Percentiles rank a stretch among this genome's conserved stretches.
Evolutionary conservation across 2,888 invertebrate genomes (phyloP).

Genomic region (Bembecia ichneumoniformis): DNA sequence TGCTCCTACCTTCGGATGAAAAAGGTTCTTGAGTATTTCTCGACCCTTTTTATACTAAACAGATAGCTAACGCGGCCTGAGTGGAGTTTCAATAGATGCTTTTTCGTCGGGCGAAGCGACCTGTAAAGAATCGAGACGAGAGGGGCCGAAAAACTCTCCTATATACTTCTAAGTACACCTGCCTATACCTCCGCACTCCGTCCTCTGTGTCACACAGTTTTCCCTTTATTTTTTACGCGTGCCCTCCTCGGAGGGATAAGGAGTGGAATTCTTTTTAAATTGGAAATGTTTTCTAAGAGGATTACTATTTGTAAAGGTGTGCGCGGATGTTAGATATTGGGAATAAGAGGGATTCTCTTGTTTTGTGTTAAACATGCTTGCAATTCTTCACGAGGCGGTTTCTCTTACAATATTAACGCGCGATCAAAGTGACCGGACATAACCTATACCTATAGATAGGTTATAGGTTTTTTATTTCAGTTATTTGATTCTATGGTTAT

Average conservation of each 20-base stretch:
- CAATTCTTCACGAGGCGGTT: conserved; percentile 17
- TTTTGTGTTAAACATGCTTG: conserved; percentile 48
- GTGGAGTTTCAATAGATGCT: conserved; percentile 73
- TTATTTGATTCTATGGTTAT: too few species aligned
- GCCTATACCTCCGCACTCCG: conserved; percentile 16
- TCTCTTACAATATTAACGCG: not conserved
- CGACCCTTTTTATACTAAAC: conserved; percentile 73
- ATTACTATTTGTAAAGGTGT: conserved; percentile 70
- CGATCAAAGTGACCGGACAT: too few species aligned
- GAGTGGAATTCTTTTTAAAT: conserved; percentile 71
- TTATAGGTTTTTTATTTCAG: too few species aligned
- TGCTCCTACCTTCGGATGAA: conserved; percentile 54
- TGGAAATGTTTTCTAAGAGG: conserved; percentile 73
- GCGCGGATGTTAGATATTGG: conserved; percentile 40
- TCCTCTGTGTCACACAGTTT: conserved; percentile 56
- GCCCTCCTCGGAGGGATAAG: conserved; percentile 65
- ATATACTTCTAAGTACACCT: conserved; percentile 20
- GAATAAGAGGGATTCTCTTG: conserved; percentile 50
- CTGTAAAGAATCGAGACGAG: conserved; percentile 64
- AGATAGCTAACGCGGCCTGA: conserved; percentile 72
- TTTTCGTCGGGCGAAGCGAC: conserved; percentile 68
- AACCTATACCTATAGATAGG: too few species aligned
- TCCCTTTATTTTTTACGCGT: conserved; percentile 70
- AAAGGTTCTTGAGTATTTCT: conserved; percentile 65
- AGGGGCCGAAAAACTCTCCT: conserved; percentile 45